Percentiles rank a stretch among this genome's conserved stretches.
These are phyloP conservation scores for Chrysemys picta DNA, from an alignment of 2,113 vertebrate species.

Conservation along the genomic window DNA sequence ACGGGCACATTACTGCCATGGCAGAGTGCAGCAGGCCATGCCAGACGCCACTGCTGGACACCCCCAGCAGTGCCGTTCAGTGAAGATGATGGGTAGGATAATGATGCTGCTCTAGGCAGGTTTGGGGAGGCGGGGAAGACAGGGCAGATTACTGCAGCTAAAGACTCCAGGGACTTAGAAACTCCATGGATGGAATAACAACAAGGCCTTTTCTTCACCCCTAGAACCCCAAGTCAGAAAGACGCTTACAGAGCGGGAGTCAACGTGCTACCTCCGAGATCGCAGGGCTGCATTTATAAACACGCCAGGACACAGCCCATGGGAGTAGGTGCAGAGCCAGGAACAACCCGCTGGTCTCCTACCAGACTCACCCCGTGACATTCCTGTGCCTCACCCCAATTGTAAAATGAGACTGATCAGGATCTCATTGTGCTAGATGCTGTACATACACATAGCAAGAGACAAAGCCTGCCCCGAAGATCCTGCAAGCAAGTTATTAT, in stretches of 20 bases:
- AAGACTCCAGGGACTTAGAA: background rate
- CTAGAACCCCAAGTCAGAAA: background rate
- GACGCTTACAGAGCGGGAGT: background rate
- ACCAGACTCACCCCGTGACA: background rate
- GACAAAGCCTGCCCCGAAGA: background rate
- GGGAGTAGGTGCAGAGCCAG: background rate
- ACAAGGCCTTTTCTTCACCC: background rate
- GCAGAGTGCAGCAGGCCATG: background rate
- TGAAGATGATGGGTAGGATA: background rate
- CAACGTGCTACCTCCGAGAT: fast-evolving
- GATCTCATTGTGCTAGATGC: background rate
- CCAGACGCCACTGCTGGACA: background rate
- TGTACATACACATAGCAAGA: background rate
- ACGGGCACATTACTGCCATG: background rate
- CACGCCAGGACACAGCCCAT: background rate
- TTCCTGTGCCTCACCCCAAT: background rate
- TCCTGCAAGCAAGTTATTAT: background rate
- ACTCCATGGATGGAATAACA: background rate
- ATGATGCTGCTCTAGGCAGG: background rate
- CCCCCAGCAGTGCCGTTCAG: background rate
- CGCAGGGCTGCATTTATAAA: background rate
- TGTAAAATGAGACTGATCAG: background rate
- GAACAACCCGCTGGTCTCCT: background rate
- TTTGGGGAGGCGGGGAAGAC: background rate
- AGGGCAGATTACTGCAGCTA: background rate